Evolutionary conservation across 2,113 vertebrate genomes (phyloP).

Genomic region (Zapus hudsonius): DNA sequence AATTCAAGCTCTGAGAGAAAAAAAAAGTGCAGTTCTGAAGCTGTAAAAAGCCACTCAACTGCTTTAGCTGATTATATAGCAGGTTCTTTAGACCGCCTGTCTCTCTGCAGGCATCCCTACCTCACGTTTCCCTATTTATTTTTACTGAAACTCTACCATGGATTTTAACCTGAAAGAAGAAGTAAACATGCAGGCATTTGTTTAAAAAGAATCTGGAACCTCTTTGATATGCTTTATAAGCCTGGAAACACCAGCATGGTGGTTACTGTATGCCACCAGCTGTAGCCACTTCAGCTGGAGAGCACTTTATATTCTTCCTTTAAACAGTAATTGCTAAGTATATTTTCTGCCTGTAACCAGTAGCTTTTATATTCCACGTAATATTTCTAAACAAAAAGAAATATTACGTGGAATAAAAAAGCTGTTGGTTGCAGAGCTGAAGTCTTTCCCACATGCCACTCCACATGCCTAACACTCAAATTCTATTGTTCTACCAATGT

Average conservation of each 20-base stretch:
- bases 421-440: constrained; percentile 77
- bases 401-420: constrained; percentile 76
- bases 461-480: constrained; percentile 57
- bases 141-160: constrained; percentile 57
- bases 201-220: constrained; percentile 72
- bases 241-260: constrained; percentile 50
- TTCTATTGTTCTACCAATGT: constrained; percentile 47
- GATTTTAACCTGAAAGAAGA: constrained; percentile 68
- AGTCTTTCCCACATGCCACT: constrained; percentile 71
- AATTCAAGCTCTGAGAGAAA: constrained; percentile 29
- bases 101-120: constrained; percentile 50
- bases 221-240: constrained; percentile 55
- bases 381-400: constrained; percentile 80
- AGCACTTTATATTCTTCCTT: constrained; percentile 71
- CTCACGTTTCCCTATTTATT: constrained; percentile 41
- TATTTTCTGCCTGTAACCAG: constrained; percentile 82
- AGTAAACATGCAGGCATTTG: constrained; percentile 70
- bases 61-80: constrained; percentile 54
- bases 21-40: constrained; percentile 19
- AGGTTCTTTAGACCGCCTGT: background rate
- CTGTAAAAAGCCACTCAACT: constrained; percentile 44
- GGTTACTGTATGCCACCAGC: constrained; percentile 66
- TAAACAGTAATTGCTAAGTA: constrained; percentile 78
- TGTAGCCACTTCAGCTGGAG: constrained; percentile 76
- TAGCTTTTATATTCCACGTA: constrained; percentile 80